These are phyloP conservation scores for Mus pahari DNA, from an alignment of 2,113 vertebrate genomes.

Conservation along the genomic window DNA sequence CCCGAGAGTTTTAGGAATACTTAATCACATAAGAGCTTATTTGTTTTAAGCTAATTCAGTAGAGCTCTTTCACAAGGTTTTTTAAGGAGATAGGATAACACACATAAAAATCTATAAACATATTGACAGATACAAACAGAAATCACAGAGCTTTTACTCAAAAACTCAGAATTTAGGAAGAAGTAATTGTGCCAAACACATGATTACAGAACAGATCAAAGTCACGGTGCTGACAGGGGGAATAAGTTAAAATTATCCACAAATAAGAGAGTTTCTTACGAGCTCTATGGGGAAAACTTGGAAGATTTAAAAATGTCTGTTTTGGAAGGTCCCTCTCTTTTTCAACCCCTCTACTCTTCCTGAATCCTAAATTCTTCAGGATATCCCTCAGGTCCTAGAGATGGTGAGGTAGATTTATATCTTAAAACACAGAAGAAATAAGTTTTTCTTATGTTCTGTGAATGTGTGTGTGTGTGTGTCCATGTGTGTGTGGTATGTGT, in stretches of 20 bases:
- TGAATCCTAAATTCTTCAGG: not conserved
- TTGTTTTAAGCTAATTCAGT: not conserved
- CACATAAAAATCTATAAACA: too few species aligned
- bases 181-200: too few species aligned
- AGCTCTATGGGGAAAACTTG: not conserved
- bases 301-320: not conserved
- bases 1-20: not conserved
- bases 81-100: not conserved
- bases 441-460: not conserved
- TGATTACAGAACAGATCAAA: not conserved
- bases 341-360: not conserved
- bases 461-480: not conserved
- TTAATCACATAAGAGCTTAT: not conserved
- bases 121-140: not conserved
- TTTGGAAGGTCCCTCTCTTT: not conserved
- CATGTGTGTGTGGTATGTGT: not conserved
- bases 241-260: not conserved
- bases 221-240: not conserved
- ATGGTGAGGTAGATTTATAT: not conserved
- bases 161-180: not conserved
- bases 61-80: not conserved
- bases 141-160: not conserved
- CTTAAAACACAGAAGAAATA: not conserved
- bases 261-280: not conserved
- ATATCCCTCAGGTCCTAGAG: not conserved